Evolutionary conservation across 2,113 vertebrate genomes (phyloP), one percentile per base, ranked within the genome.

Genomic region (Fulmarus glacialis): DNA sequence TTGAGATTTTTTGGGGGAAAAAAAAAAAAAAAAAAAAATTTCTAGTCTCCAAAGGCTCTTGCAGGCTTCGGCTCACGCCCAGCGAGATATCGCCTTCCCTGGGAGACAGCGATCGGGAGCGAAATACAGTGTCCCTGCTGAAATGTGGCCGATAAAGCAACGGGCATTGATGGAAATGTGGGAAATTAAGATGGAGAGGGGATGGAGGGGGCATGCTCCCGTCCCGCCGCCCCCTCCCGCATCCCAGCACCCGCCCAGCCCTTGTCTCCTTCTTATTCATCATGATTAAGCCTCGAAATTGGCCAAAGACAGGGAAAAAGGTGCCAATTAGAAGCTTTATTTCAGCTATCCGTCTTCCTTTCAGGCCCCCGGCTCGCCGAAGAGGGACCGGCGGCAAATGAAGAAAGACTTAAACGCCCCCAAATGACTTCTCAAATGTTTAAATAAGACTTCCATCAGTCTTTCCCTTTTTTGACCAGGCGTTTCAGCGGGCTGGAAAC

Each of bases 381-480:
- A 52, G 78, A 72, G 64, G 68, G 62, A 52, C 74, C 13, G 4
- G 15, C 1, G 9, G 82, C 15, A 81, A 85, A 96, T 67, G 87
- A 88, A 82, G 43, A 78, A 68, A 74, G 83, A 56, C 93, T 86
- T 80, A 82, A 90, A 58, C 2, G 19, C 30, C 53, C 83, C 68
- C 83, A 71, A 81, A 82, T 77, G 87, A 88, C 83, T 96, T 91
- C 70, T 75, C 48, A 85, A 93, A 93, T 88, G 80, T 88, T 96
- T 90, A 95, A 92, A 45, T 81, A 90, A 90, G 73, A 75, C 5
- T 95, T 88, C 59, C 59, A 84, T 94, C 70, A 26, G 68, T 87
- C 68, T 95, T 93, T 26, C 42, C 52, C 43, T 26, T 36, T 67
- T 80, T 56, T 52, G 43, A 70, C 30, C 58, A n/a, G 36, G 73